Percentiles rank a stretch among this genome's conserved stretches.
phyloP scores from a whole-genome alignment of 2,797 vertebrate species.

The Notolabrus celidotus region DNA sequence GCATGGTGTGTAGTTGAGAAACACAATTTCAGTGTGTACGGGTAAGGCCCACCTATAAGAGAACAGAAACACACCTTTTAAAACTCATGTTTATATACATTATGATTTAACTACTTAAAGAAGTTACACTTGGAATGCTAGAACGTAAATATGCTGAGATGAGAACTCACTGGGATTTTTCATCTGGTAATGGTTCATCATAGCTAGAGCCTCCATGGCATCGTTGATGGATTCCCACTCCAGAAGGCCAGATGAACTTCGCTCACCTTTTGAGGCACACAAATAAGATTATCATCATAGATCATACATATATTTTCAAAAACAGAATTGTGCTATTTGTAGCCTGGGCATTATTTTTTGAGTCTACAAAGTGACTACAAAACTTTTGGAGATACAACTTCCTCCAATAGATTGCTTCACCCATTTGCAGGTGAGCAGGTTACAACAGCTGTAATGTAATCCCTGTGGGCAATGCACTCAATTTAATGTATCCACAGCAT shows the following conservation, averaged over 20 bases:
- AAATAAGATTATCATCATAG: conserved; percentile 9
- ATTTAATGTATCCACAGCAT: too few relatives aligned
- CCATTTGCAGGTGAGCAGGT: too few relatives aligned
- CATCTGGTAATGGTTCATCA: conserved; percentile 94
- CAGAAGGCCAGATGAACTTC: conserved; percentile 92
- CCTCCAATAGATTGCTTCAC: too few relatives aligned
- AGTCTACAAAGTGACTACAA: too few relatives aligned
- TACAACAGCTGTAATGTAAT: too few relatives aligned
- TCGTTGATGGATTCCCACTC: conserved; percentile 94
- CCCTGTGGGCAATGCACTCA: too few relatives aligned
- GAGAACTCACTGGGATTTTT: conserved; percentile 91
- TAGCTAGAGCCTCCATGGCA: conserved; percentile 90
- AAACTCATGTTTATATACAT: not conserved
- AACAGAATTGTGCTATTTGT: too few relatives aligned
- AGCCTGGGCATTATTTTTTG: too few relatives aligned
- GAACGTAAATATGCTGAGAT: not conserved
- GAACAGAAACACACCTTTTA: not conserved
- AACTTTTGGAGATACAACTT: too few relatives aligned
- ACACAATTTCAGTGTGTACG: conserved; percentile 95
- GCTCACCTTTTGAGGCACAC: conserved; percentile 85
- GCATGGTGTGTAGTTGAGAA: conserved; percentile 95
- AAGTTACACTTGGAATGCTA: not conserved
- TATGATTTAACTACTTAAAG: too few relatives aligned
- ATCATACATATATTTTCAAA: too few relatives aligned
- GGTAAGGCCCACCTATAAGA: conserved; percentile 90